Evolutionary conservation across 2,797 vertebrate genomes (phyloP).

Genomic region (Podarcis siculus): DNA sequence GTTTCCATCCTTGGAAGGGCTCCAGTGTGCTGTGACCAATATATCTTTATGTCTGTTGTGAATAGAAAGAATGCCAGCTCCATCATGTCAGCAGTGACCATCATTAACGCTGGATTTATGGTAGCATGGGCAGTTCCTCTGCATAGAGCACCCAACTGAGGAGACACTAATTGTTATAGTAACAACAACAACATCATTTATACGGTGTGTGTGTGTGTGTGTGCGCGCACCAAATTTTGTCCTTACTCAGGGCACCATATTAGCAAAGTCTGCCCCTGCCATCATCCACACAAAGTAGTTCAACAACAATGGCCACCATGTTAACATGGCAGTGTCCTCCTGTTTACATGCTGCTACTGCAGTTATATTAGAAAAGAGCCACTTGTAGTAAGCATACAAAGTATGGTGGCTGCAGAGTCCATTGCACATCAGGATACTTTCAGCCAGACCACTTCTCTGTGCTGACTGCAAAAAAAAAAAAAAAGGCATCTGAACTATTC

Average conservation of each 20-base stretch:
- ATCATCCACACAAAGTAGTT: background rate
- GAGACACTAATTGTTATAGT: too few relatives aligned
- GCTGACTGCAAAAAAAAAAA: background rate
- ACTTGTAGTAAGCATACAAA: background rate
- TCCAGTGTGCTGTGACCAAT: background rate
- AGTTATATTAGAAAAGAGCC: background rate
- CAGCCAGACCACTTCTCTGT: background rate
- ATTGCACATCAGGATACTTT: background rate
- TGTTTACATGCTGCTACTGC: background rate
- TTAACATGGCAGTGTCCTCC: background rate
- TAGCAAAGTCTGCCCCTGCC: too few relatives aligned
- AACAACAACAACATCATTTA: too few relatives aligned
- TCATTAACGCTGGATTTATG: too few relatives aligned
- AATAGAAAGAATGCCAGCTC: background rate
- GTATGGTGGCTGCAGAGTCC: background rate
- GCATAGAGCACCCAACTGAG: too few relatives aligned
- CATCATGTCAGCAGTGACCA: background rate
- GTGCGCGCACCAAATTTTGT: too few relatives aligned
- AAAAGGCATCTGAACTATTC: background rate
- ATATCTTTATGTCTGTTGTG: background rate
- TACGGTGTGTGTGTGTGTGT: too few relatives aligned
- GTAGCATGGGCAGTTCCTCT: too few relatives aligned
- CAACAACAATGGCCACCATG: too few relatives aligned
- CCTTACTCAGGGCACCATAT: too few relatives aligned
- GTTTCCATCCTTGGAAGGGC: background rate